Evolutionary conservation across 2,797 vertebrate species (phyloP).

Genomic region (Macroramphosus scolopax): DNA sequence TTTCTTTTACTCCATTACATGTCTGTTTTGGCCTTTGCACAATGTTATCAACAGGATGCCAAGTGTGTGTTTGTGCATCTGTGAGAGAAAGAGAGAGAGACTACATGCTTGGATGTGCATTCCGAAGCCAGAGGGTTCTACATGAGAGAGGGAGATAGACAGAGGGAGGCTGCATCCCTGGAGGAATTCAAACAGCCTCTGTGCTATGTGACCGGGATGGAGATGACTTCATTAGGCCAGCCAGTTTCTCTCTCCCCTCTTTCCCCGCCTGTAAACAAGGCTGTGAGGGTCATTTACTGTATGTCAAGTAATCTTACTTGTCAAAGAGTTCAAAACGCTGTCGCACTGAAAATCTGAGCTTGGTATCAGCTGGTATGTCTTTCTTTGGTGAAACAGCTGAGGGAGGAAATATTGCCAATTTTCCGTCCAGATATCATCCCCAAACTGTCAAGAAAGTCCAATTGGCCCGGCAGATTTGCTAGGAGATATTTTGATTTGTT

Average conservation of each 20-base stretch:
- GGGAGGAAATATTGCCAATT: neutral
- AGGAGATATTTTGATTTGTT: slow-evolving; percentile 26
- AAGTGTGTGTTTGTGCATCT: slow-evolving; percentile 12
- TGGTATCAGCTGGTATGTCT: fast-evolving
- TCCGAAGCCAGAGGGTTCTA: slow-evolving; percentile 27
- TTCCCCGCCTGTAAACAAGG: slow-evolving; percentile 23
- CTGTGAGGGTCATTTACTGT: slow-evolving; percentile 42
- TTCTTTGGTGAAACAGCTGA: neutral
- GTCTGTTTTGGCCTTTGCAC: neutral
- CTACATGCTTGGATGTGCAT: slow-evolving; percentile 27
- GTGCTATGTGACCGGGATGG: slow-evolving; percentile 58
- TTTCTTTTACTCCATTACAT: neutral
- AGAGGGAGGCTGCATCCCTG: slow-evolving; percentile 35
- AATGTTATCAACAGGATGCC: slow-evolving; percentile 6
- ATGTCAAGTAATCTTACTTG: slow-evolving; percentile 30
- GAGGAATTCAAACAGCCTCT: slow-evolving; percentile 54
- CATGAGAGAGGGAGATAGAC: slow-evolving; percentile 9
- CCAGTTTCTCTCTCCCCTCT: slow-evolving; percentile 16
- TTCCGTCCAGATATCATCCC: slow-evolving; percentile 3
- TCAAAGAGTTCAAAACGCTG: too few species aligned
- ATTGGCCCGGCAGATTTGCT: slow-evolving; percentile 1
- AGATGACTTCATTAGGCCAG: slow-evolving; percentile 63
- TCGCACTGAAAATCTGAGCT: neutral
- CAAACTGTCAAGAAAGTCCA: slow-evolving; percentile 25
- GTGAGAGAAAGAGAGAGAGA: slow-evolving; percentile 16